Conservation (phyloP, 2,888 invertebrate genomes). For the Hoplodrina blanda region DNA sequence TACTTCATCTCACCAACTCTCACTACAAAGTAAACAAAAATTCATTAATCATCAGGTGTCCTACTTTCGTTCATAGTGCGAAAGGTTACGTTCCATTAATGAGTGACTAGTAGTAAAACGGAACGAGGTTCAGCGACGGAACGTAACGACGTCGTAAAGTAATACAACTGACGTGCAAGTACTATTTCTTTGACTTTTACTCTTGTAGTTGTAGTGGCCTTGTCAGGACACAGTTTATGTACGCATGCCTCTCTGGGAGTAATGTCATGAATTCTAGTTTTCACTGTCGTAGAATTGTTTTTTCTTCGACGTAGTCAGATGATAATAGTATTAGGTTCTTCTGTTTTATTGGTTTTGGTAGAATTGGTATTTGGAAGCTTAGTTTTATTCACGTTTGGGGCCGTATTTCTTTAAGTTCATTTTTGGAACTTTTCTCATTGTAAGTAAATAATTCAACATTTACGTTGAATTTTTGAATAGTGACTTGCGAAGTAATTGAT, state of each 20-base stretch:
- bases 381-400: slow-evolving; percentile 20
- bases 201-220: slow-evolving; percentile 69
- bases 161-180: slow-evolving; percentile 79
- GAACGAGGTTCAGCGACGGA: slow-evolving; percentile 69
- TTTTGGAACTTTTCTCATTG: neutral
- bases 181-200: slow-evolving; percentile 81
- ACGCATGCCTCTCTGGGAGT: slow-evolving; percentile 37
- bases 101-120: slow-evolving; percentile 72
- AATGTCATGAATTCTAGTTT: slow-evolving; percentile 53
- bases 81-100: slow-evolving; percentile 65
- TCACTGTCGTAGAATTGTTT: slow-evolving; percentile 28
- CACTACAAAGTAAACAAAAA: slow-evolving; percentile 23
- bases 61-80: slow-evolving; percentile 25
- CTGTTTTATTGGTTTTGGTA: slow-evolving; percentile 34
- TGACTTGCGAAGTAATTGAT: slow-evolving; percentile 25
- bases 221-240: slow-evolving; percentile 64
- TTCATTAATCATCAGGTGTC: slow-evolving; percentile 51
- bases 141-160: slow-evolving; percentile 82
- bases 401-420: slow-evolving; percentile 23
- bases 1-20: neutral
- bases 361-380: slow-evolving; percentile 22
- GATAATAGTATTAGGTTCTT: slow-evolving; percentile 22
- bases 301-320: slow-evolving; percentile 20
- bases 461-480: neutral
- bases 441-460: neutral